Percentiles rank a stretch among this genome's conserved stretches.
phyloP scores from a whole-genome alignment of 1,140 invertebrate genomes.

The Drosophila murphyi region DNA sequence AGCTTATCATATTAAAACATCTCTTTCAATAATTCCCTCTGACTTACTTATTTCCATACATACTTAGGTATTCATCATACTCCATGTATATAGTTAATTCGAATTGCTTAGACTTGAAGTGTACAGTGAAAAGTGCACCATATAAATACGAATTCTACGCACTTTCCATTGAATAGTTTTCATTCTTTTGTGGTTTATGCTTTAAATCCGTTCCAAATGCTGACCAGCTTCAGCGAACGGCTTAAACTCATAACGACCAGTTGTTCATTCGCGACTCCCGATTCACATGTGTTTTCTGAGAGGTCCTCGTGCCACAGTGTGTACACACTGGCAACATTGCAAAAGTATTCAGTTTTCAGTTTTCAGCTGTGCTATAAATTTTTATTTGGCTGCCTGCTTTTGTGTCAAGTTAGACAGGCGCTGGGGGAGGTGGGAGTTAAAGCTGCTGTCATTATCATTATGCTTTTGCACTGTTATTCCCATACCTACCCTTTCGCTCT shows the following conservation, averaged over 20 bases:
- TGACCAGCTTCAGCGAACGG: constrained; percentile 49
- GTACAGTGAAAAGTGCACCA: constrained; percentile 19
- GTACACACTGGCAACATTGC: constrained; percentile 56
- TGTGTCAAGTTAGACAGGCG: constrained; percentile 62
- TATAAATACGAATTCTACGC: constrained; percentile 43
- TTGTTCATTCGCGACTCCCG: constrained; percentile 29
- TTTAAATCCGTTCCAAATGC: constrained; percentile 47
- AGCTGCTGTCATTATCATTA: constrained; percentile 69
- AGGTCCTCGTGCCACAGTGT: constrained; percentile 31
- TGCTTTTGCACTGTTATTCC: constrained; percentile 46
- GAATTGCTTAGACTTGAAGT: constrained; percentile 19
- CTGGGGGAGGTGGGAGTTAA: constrained; percentile 10
- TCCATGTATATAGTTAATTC: not conserved
- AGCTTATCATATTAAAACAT: not conserved
- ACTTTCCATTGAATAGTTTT: constrained; percentile 74
- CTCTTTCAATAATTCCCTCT: constrained; percentile 1
- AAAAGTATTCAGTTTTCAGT: constrained; percentile 28
- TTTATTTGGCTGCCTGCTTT: constrained; percentile 76
- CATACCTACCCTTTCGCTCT: constrained; percentile 22
- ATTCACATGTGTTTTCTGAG: constrained; percentile 29
- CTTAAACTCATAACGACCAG: constrained; percentile 67
- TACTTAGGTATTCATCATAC: not conserved
- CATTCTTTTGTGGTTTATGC: constrained; percentile 38
- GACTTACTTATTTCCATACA: not conserved
- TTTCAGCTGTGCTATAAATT: constrained; percentile 78